These are phyloP conservation scores for Rhizomys pruinosus DNA, from an alignment of 2,113 vertebrate genomes.

Conservation along the genomic window DNA sequence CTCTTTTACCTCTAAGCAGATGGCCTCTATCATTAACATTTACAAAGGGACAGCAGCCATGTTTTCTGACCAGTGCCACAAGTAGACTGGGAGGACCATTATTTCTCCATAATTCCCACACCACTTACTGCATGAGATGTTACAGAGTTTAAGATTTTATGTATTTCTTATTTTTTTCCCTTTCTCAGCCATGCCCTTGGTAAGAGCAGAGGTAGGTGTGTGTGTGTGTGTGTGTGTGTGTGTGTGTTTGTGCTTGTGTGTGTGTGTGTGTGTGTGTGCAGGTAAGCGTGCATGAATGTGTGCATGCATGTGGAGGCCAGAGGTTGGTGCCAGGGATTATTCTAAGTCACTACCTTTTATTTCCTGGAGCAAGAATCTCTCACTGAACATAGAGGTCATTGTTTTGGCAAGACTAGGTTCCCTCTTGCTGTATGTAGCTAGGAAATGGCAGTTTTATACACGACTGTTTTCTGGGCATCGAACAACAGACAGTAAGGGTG, in stretches of 20 bases:
- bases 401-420: neutral
- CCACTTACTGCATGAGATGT: neutral
- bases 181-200: neutral
- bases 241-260: neutral
- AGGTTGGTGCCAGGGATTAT: neutral
- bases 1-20: conserved; percentile 51
- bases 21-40: conserved; percentile 38
- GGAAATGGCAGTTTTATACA: neutral
- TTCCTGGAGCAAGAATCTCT: neutral
- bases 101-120: neutral
- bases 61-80: conserved; percentile 36
- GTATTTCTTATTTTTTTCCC: neutral
- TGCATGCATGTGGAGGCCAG: neutral
- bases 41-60: neutral
- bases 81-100: neutral
- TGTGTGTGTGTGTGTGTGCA: neutral
- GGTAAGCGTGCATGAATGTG: neutral
- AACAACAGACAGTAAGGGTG: neutral
- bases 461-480: neutral
- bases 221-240: neutral
- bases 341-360: neutral
- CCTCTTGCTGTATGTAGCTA: neutral
- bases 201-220: neutral
- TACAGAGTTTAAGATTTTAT: conserved; percentile 1
- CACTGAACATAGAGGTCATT: neutral